Base-by-base conservation (phyloP, 2,888 invertebrate genomes). In the Diarsia mendica region DNA sequence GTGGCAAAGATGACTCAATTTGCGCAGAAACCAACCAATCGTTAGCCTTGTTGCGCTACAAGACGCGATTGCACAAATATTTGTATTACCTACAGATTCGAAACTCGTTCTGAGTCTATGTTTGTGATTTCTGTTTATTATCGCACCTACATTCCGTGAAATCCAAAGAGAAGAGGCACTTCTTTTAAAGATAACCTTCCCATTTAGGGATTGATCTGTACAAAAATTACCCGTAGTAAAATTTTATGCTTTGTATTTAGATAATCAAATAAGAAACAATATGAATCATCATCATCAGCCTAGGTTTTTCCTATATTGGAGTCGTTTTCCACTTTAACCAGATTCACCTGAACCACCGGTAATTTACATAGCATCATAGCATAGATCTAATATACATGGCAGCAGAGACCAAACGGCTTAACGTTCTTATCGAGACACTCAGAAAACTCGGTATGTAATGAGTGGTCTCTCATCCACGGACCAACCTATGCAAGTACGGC, bases 1-100 rank as follows among this genome's bases (percentile, higher is more conserved):
- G 15, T 46, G n/a, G n/a, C 3, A 46, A 33, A n/a, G 28, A 33
- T 18, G n/a, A 46, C 23, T 64, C 53, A 73, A 74, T 75, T 75
- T 58, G 39, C 64, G 48, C 55, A 44, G 39, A 64, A 39, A 15
- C 4, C 5, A 67, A n/a, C 3, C 33, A 13, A n/a, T 46, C 44
- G 28, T 55, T 49, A 49, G n/a, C 48, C 20, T 71, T 44, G n/a
- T 3, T 55, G 28, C 4, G 39, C 33, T 48, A 72, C 20, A 20
- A 11, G 39, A 18, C 4, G 11, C 3, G 3, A 55, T 73, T 1
- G 4, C 20, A 18, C 20, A 15, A 64, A 58, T 64, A 74, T 64
- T 74, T 44, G 13, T 49, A 28, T 13, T 1, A 58, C n/a, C 48
- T 55, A 55, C 20, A 73, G 53, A 48, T 33, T 67, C n/a, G 15